A percentile compares a stretch with the other conserved stretches of the same genome.
These are phyloP conservation scores for Peromyscus aztecus DNA, from an alignment of 2,797 vertebrate genomes.

Conservation along the genomic window DNA sequence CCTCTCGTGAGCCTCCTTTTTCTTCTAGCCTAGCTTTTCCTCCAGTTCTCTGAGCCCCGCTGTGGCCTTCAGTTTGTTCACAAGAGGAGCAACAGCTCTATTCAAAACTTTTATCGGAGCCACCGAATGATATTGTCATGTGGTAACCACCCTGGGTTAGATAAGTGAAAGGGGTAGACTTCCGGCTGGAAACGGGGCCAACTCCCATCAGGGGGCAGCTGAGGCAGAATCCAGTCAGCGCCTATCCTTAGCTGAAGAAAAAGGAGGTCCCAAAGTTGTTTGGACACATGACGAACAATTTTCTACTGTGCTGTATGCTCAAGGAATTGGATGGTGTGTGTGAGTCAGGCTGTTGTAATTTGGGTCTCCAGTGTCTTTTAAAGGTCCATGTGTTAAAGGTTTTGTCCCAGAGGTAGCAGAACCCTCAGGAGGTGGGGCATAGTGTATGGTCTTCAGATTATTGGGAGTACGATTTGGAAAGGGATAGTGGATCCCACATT, in stretches of 20 bases:
- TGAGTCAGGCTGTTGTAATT: not conserved
- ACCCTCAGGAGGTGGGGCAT: not conserved
- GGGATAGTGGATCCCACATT: too few species aligned
- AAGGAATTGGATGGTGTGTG: not conserved
- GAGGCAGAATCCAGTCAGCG: constrained; percentile 1
- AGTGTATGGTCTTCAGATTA: not conserved
- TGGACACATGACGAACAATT: not conserved
- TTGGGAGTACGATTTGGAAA: not conserved
- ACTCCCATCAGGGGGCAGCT: not conserved
- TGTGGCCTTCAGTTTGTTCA: not conserved
- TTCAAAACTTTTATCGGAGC: constrained; percentile 38
- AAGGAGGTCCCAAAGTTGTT: not conserved
- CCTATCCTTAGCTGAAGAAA: not conserved
- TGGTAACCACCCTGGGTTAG: not conserved
- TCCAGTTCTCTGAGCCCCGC: not conserved
- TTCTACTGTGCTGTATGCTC: not conserved
- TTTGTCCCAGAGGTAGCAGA: not conserved
- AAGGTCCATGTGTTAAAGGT: not conserved
- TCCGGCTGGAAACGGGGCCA: constrained; percentile 39
- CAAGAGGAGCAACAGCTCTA: not conserved
- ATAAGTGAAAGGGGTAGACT: not conserved
- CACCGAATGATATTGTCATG: not conserved
- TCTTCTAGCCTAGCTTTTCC: not conserved
- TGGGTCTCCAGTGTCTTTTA: not conserved
- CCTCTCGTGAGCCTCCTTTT: not conserved